Evolutionary conservation across 2,113 vertebrate species (phyloP), one percentile per base, ranked within the genome.

Genomic region (Paramisgurnus dabryanus): DNA sequence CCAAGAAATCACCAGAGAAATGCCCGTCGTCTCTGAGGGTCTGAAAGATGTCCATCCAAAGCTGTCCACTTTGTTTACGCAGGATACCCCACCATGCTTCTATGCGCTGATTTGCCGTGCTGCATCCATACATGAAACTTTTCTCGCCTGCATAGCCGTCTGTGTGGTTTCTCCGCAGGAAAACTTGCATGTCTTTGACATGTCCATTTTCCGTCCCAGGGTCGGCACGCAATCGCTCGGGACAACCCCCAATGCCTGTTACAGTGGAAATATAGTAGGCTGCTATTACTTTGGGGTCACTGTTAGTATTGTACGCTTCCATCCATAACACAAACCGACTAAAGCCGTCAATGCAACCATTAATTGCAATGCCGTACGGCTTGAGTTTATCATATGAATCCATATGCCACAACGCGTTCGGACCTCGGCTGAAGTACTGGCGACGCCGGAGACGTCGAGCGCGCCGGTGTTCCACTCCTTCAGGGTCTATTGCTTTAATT

Each of bases 41-140:
- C 67, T 79, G 9, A 55, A 79, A 79, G 13, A 61, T 41, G 49
- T 75, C 72, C 22, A 83, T 79, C 68, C 76, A 83, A 55, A 83
- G 79, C 40, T 67, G 61, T 5, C 39, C 68, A 61, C 69, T 74
- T 61, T 79, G 76, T 39, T 58, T 79, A 17, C 68, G 49, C 50
- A 83, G n/a, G 39, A 83, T 83, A 0, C 68, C 81, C 69, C 76
- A 72, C 60, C 53, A 27, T 13, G 78, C 61, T 15, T 75, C 49
- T 47, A 68, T 61, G 13, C 74, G 43, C 18, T 82, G 80, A 41
- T 70, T 70, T 71, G 66, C 66, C 11, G 67, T 82, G 41, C 80
- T 77, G 65, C 64, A 50, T 61, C 72, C 72, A 64, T 76, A 82
- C 27, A 82, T 60, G n/a, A 77, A 70, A 22, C 57, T 77, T 13